A percentile compares a stretch with the other conserved stretches of the same genome.
phyloP scores from a whole-genome alignment of 53 echinoderm and acorn worm genomes.

The Mesocentrotus franciscanus region DNA sequence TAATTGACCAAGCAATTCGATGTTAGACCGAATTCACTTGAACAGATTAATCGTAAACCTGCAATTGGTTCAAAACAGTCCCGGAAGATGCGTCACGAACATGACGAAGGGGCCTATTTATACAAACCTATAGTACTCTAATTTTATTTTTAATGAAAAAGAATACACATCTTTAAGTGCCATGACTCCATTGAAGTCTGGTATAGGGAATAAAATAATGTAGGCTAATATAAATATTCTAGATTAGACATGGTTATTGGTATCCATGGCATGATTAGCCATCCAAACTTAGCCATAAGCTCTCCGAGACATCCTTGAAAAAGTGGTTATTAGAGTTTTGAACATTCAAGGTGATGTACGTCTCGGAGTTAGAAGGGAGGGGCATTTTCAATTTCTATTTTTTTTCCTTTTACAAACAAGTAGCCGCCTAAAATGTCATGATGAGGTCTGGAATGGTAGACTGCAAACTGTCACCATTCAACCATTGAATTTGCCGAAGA shows the following conservation, averaged over 20 bases:
- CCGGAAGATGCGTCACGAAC: too few species aligned
- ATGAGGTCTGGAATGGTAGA: background rate
- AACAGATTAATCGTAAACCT: too few species aligned
- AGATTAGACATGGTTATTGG: background rate
- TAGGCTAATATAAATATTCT: background rate
- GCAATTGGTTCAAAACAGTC: too few species aligned
- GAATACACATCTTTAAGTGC: too few species aligned
- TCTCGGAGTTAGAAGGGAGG: background rate
- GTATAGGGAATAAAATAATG: too few species aligned
- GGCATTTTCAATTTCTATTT: background rate
- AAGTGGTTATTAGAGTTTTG: background rate
- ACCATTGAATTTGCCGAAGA: slow-evolving; percentile 1
- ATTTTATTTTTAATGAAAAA: too few species aligned
- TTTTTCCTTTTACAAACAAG: background rate
- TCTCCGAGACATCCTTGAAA: background rate
- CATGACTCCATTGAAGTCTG: too few species aligned
- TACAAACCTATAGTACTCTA: too few species aligned
- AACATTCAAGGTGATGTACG: background rate
- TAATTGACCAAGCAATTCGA: too few species aligned
- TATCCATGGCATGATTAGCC: background rate
- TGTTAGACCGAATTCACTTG: too few species aligned
- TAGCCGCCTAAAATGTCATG: background rate
- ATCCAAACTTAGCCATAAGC: background rate
- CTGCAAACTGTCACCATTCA: background rate
- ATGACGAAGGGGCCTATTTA: too few species aligned